Base-by-base conservation (phyloP, 2,797 vertebrate species). In the Chelonia mydas region DNA sequence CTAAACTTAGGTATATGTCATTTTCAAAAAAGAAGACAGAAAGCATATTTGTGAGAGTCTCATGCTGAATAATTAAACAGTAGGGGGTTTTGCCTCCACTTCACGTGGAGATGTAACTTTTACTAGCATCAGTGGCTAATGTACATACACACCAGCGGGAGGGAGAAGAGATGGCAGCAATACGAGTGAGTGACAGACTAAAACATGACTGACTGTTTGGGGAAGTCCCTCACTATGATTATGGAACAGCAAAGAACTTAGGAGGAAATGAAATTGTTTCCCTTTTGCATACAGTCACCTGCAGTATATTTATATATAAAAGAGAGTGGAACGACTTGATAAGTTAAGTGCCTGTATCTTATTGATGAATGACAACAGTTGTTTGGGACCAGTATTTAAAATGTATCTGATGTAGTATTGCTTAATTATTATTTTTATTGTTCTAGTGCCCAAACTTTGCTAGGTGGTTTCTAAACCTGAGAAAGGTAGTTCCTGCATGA, bases 81-180 rank as follows among this genome's bases (percentile, higher is more conserved):
- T 55, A 59, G 45, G 6, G 6, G 41, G 28, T 77, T 94, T 90
- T 90, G 25, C 11, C 54, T 86, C 5, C 7, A 55, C 93, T 92
- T 25, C 85, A 51, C 16, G 37, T 90, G 21, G 41, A 92, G 76
- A 31, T 90, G 33, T 45, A 47, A 76, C 6, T 28, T 76, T 28
- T 76, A 76, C 12, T 76, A 15, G 72, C 41, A 28, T 76, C 45
- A 47, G 41, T 76, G 72, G 72, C 41, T 45, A 47, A 76, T 16
- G 25, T 76, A 47, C 41, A 76, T 76, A 45, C 23, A 13, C 11
- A 76, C 37, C 4, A 1, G 55, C 10, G 89, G n/a, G 76, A 76
- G 1, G 19, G 4, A 88, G 65, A 90, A 76, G 0, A 8, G 0
- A 0, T 9, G 12, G 50, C n/a, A 65, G 84, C 15, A 31, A 33